Evolutionary conservation across 1,140 invertebrate genomes (phyloP), one percentile per base, ranked within the genome.

Genomic region (Antheraea mylitta): DNA sequence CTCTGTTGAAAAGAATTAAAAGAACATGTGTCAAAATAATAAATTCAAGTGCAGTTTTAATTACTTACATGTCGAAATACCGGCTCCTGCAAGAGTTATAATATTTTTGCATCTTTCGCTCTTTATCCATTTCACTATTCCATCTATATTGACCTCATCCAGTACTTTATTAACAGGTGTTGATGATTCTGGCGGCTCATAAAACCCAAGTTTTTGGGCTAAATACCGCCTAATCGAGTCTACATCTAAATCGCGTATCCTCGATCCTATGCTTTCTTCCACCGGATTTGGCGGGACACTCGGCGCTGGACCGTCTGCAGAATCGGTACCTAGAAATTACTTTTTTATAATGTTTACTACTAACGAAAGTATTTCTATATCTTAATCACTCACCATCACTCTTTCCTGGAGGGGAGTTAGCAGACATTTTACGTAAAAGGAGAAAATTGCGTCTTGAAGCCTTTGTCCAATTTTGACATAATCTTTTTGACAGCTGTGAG

Each of bases 11-110:
- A 8, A 2, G 7, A 42, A 42, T 42, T 0, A 42, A 53, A 6
- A 53, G 1, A 16, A 53, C 13, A 53, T 13, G 7, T 53, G 16
- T 30, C 22, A 30, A 16, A 53, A 53, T 53, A 10, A 16, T 16
- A 53, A 53, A 53, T 53, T 11, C 16, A 16, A 53, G 11, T 53
- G 6, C 5, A 53, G 45, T 53, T 53, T 53, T 16, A 53, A 38
- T 68, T 69, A 95, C 94, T 95, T 94, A 98, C 97, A 97, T 48
- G 98, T 99, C 18, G 98, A 99, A 79, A 99, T 98, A 66, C 98
- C 98, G 77, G 98, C 98, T 67, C 98, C 98, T 72, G 97, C 45
- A 13, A 96, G 95, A 18, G 97, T 98, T 67, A 99, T 96, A 65
- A 99, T 96, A 78, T 98, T 98, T 87, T 95, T 96, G 80, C 96